A percentile compares a stretch with the other conserved stretches of the same genome.
phyloP scores from a whole-genome alignment of 2,113 vertebrate genomes.

The Manacus vitellinus region DNA sequence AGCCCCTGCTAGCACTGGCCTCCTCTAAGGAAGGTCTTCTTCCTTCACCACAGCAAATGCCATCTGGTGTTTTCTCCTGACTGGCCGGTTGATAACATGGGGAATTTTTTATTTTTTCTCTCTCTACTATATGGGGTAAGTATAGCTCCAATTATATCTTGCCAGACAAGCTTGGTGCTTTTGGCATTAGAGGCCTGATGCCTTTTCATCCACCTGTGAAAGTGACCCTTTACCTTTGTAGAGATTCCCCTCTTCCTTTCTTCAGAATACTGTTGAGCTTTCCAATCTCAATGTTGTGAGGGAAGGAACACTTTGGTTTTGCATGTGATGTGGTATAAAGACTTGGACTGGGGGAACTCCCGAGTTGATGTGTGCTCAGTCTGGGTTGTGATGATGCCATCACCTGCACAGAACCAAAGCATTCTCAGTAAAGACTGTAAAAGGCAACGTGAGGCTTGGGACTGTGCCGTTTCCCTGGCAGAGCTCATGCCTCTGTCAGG shows the following conservation, averaged over 20 bases:
- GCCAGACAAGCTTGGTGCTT: neutral
- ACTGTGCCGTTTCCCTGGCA: neutral
- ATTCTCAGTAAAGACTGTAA: neutral
- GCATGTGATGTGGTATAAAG: neutral
- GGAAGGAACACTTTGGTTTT: neutral
- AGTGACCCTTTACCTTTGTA: neutral
- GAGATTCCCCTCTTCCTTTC: neutral
- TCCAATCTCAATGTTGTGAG: fast-evolving
- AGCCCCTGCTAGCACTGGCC: neutral
- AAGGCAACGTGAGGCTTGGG: neutral
- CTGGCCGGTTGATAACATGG: neutral
- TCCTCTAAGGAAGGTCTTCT: neutral
- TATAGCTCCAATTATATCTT: neutral
- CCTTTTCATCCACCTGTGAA: neutral
- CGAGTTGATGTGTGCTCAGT: neutral
- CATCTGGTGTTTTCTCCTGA: neutral
- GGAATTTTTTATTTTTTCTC: neutral
- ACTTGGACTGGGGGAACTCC: neutral
- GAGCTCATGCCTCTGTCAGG: neutral
- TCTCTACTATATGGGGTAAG: fast-evolving
- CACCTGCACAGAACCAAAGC: neutral
- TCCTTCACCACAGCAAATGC: neutral
- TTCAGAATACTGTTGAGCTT: neutral
- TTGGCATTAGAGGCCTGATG: neutral
- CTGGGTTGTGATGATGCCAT: neutral